Evolutionary conservation across 1,140 invertebrate species (phyloP).

Genomic region (Leptopilina clavipes): DNA sequence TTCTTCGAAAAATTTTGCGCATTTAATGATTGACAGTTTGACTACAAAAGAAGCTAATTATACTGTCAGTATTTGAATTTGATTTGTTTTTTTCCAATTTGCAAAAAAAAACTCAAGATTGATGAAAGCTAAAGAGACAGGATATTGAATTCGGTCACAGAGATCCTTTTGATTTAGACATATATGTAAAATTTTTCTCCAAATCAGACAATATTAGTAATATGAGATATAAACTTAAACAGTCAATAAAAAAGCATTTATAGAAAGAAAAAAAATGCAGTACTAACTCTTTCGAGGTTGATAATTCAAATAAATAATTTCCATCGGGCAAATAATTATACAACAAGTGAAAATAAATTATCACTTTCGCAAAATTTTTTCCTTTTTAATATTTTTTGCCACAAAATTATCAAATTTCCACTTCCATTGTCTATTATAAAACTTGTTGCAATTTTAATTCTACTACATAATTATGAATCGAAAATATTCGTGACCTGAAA

Average conservation of each 20-base stretch:
- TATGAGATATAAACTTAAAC: too few relatives aligned
- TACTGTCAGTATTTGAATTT: neutral
- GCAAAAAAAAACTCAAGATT: neutral
- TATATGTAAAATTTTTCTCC: neutral
- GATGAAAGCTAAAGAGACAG: constrained; percentile 22
- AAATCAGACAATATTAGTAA: neutral
- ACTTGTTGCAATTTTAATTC: neutral
- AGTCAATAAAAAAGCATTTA: too few relatives aligned
- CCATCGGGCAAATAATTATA: too few relatives aligned
- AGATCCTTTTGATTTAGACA: neutral
- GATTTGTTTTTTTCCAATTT: neutral
- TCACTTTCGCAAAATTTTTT: neutral
- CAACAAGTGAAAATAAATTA: too few relatives aligned
- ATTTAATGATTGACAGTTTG: neutral
- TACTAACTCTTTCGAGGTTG: neutral
- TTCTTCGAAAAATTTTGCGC: neutral
- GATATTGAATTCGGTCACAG: constrained; percentile 12
- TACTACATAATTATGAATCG: neutral
- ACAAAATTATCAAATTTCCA: too few relatives aligned
- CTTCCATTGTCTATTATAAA: too few relatives aligned
- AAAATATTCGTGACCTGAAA: constrained; percentile 13
- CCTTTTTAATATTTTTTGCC: neutral
- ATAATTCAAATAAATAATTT: too few relatives aligned
- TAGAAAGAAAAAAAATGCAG: neutral
- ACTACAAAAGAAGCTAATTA: too few relatives aligned